These are phyloP conservation scores for Eublepharis macularius DNA, from an alignment of 2,113 vertebrate genomes.

Conservation along the genomic window DNA sequence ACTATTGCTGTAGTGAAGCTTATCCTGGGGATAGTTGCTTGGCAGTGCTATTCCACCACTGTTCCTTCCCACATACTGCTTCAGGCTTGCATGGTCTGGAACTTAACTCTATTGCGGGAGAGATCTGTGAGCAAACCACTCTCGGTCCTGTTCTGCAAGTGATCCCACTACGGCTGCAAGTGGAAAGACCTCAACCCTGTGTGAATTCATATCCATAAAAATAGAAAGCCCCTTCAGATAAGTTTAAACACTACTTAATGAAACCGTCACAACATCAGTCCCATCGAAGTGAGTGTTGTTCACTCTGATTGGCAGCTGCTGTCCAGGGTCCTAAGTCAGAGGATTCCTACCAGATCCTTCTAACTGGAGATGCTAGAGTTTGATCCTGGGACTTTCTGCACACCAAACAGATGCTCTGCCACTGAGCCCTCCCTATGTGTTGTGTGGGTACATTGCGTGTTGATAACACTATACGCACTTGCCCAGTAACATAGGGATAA, in stretches of 20 bases:
- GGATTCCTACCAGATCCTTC: no score
- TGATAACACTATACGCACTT: background rate
- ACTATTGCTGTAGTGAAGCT: background rate
- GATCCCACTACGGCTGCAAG: background rate
- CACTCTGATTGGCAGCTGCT: no score
- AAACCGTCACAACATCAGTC: no score
- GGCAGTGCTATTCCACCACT: no score
- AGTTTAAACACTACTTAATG: no score
- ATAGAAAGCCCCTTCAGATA: background rate
- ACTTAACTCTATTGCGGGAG: background rate
- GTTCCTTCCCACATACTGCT: background rate
- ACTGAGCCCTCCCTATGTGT: no score
- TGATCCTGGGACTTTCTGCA: no score
- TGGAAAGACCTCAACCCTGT: background rate
- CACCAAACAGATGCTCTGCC: no score
- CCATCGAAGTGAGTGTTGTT: no score
- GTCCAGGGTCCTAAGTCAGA: no score
- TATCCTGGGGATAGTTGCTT: background rate
- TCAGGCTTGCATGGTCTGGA: background rate
- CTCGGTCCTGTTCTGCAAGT: background rate
- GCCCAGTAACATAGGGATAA: background rate
- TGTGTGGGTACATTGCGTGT: no score
- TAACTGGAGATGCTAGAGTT: no score
- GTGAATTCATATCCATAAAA: background rate
- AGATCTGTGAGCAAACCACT: background rate